A percentile compares a stretch with the other conserved stretches of the same genome.
These are phyloP conservation scores for Scomber japonicus DNA, from an alignment of 2,113 vertebrate genomes.

Conservation along the genomic window DNA sequence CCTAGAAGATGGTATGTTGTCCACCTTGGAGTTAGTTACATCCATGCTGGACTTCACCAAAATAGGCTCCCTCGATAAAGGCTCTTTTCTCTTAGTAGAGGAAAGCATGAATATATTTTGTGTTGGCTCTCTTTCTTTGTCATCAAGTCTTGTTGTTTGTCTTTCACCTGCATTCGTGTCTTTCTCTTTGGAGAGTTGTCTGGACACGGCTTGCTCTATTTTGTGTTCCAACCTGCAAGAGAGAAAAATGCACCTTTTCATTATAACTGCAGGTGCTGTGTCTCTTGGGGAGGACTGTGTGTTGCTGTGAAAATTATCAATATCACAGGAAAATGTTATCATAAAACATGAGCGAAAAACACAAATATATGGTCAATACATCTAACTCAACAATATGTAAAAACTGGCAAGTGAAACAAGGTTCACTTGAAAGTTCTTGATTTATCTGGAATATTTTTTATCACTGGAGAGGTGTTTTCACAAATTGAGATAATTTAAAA, in stretches of 20 bases:
- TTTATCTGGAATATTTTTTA: conserved; percentile 27
- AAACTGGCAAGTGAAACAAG: not conserved
- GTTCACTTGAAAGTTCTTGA: conserved; percentile 55
- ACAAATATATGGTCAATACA: not conserved
- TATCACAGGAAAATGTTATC: not conserved
- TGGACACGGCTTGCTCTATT: conserved; percentile 21
- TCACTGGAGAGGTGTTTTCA: conserved; percentile 31
- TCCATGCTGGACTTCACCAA: conserved; percentile 19
- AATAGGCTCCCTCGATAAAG: conserved; percentile 6
- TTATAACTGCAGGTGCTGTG: conserved; percentile 23
- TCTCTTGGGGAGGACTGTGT: not conserved
- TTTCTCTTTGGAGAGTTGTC: conserved; percentile 33
- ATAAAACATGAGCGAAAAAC: not conserved
- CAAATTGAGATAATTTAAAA: not conserved
- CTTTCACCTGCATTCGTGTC: conserved; percentile 22
- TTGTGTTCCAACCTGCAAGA: conserved; percentile 49
- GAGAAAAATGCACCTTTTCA: conserved; percentile 38
- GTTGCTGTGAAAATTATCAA: conserved; percentile 30
- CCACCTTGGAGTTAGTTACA: conserved; percentile 7
- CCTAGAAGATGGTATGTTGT: conserved; percentile 52
- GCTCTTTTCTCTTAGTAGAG: conserved; percentile 18
- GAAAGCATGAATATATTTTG: conserved; percentile 2
- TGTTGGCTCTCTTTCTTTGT: conserved; percentile 26
- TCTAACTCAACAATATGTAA: not conserved
- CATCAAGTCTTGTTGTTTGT: not conserved